Evolutionary conservation across 2,797 vertebrate genomes (phyloP), one percentile per base, ranked within the genome.

Genomic region (Cyprinodon diabolis): DNA sequence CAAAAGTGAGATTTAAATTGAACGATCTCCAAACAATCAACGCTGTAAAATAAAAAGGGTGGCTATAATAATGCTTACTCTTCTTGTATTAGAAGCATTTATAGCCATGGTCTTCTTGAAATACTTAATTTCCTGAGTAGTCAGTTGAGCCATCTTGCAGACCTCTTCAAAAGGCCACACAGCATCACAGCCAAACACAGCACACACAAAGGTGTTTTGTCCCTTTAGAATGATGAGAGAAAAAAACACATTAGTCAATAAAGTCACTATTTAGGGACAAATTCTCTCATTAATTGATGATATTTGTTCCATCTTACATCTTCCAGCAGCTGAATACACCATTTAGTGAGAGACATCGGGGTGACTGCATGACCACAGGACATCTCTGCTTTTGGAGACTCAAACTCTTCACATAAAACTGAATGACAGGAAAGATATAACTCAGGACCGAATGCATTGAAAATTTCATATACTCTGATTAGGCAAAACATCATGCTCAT

Each of bases 341-440:
- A 94, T 0, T 23, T 66, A 0, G 90, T 94, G 63, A 94, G 89
- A 19, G 92, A 92, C 72, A 80, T 72, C 7, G 92, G 92, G 7
- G 89, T 89, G 19, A 94, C 92, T 4, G 85, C 88, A 12, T 94
- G 93, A 1, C 89, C 90, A 67, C 93, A 94, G 48, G 93, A 91
- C 92, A 94, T 93, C 73, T 78, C 83, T 1, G 90, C 88, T 75
- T 87, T 77, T 9, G 48, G 71, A 55, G 71, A 89, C 15, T 67
- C 54, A 0, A 56, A 89, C 1, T 15, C 76, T 1, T 55, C 19
- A 5, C 1, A 69, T 2, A 45, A 21, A 75, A 87, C 85, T 87
- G 19, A 6, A 55, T n/a, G 65, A 70, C 15, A 49, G 48, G 13
- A 49, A 13, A 49, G 48, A 49, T 4, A 49, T 49, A 49, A 15